phyloP scores from a whole-genome alignment of 2,113 vertebrate genomes.

The Lepisosteus osseus region DNA sequence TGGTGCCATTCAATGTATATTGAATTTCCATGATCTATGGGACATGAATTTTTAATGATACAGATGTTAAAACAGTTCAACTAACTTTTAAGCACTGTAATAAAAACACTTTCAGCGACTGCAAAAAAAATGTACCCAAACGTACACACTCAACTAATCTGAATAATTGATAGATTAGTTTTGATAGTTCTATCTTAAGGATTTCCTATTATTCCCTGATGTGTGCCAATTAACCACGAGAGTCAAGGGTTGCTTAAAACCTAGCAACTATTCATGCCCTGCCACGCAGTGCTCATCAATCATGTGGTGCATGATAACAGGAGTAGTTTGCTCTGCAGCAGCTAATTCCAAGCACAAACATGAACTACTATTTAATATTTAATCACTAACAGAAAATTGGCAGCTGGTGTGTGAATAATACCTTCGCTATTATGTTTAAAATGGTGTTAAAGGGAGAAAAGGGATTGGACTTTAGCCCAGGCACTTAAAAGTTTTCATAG shows the following conservation, averaged over 20 bases:
- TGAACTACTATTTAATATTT: conserved; percentile 18
- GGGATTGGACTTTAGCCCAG: neutral
- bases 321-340: conserved; percentile 4
- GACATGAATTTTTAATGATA: too few relatives aligned
- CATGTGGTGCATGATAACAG: conserved; percentile 20
- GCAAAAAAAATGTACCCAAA: too few relatives aligned
- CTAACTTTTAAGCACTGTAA: too few relatives aligned
- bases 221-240: conserved; percentile 13
- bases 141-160: neutral
- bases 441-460: neutral
- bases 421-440: conserved; percentile 8
- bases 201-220: conserved; percentile 13
- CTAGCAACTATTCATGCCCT: conserved; percentile 15
- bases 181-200: conserved; percentile 17
- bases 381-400: conserved; percentile 8
- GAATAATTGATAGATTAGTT: neutral
- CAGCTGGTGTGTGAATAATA: conserved; percentile 2
- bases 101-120: too few relatives aligned
- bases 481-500: conserved; percentile 1
- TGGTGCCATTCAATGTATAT: too few relatives aligned
- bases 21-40: too few relatives aligned
- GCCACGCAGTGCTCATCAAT: conserved; percentile 19
- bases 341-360: conserved; percentile 19
- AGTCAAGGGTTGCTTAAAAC: conserved; percentile 2
- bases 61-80: too few relatives aligned